phyloP scores from a whole-genome alignment of 2,797 vertebrate species.

The Acanthiza pusilla region DNA sequence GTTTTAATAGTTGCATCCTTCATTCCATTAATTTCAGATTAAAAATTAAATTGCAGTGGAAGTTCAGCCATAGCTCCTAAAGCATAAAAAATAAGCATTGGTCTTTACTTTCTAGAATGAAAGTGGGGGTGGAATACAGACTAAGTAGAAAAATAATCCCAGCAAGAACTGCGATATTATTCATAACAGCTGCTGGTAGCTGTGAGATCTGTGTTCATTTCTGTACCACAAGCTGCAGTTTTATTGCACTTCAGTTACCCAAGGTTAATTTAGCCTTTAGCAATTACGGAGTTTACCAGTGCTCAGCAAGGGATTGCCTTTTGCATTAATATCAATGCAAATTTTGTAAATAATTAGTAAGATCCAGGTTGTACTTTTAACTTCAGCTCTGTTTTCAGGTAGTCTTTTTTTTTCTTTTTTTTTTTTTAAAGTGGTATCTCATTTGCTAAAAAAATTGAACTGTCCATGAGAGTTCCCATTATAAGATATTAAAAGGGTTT shows the following conservation, averaged over 20 bases:
- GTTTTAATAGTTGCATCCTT: slow-evolving; percentile 62
- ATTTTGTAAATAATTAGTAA: neutral
- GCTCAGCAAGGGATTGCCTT: neutral
- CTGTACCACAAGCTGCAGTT: neutral
- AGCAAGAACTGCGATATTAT: neutral
- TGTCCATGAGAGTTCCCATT: neutral
- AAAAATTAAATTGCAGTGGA: slow-evolving; percentile 61
- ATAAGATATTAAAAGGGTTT: neutral
- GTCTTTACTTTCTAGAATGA: neutral
- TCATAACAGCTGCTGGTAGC: neutral
- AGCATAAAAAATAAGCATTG: neutral
- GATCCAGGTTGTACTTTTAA: neutral
- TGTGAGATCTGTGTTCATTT: neutral
- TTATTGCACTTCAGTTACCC: neutral
- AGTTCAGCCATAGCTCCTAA: slow-evolving; percentile 35
- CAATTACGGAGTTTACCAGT: neutral
- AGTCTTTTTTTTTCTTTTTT: neutral
- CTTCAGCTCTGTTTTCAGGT: neutral
- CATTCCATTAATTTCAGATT: slow-evolving; percentile 72
- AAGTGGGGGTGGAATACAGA: neutral
- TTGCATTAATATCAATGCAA: neutral
- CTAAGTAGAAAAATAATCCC: neutral
- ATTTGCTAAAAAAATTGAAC: neutral
- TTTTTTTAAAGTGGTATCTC: neutral
- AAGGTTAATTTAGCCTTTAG: neutral